Evolutionary conservation across 2,113 vertebrate species (phyloP).

Genomic region (Eidolon helvum): DNA sequence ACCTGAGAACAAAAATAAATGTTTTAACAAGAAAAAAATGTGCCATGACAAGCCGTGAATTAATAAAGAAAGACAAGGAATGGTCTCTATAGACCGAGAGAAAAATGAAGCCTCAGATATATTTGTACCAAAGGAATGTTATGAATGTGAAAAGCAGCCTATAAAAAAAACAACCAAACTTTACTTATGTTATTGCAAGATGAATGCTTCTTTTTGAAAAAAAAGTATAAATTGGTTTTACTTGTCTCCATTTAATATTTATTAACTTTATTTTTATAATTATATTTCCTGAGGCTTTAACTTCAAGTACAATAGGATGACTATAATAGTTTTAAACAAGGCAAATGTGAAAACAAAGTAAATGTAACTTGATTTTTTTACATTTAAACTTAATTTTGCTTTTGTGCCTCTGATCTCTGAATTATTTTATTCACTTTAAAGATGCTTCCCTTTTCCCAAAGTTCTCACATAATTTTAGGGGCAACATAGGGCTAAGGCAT

Average conservation of each 20-base stretch:
- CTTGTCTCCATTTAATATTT: constrained; percentile 40
- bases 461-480: neutral
- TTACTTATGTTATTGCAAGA: neutral
- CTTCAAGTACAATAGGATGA: neutral
- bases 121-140: constrained; percentile 43
- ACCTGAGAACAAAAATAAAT: constrained; percentile 64
- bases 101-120: constrained; percentile 48
- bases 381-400: neutral
- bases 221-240: neutral
- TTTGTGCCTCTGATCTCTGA: neutral
- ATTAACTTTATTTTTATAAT: constrained; percentile 45
- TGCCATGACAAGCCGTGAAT: neutral
- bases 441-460: neutral
- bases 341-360: neutral
- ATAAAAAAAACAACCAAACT: neutral
- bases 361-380: neutral
- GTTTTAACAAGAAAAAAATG: constrained; percentile 61
- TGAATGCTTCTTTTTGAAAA: neutral
- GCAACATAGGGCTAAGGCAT: neutral
- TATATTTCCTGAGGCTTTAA: neutral
- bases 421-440: neutral
- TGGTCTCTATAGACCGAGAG: constrained; percentile 38
- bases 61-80: constrained; percentile 56
- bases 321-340: neutral
- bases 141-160: constrained; percentile 33